A percentile compares a stretch with the other conserved stretches of the same genome.
phyloP scores from a whole-genome alignment of 2,113 vertebrate genomes.

The Orycteropus afer region DNA sequence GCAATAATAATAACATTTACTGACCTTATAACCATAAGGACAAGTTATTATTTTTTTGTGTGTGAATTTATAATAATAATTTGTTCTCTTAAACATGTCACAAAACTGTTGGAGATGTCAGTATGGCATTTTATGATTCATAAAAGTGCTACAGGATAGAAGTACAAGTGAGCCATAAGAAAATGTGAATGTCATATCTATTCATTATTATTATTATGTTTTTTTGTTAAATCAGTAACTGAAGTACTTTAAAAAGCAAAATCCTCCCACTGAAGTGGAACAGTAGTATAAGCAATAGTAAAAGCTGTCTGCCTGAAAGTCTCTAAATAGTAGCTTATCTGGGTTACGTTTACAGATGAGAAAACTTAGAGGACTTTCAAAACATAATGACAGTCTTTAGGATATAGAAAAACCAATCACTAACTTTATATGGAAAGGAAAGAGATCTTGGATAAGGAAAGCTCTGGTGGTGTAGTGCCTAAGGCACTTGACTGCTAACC shows the following conservation, averaged over 20 bases:
- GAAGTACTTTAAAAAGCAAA: conserved; percentile 59
- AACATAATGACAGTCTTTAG: no score
- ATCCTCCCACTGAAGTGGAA: conserved; percentile 41
- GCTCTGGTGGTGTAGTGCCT: no score
- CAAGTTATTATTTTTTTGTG: not conserved
- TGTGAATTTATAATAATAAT: conserved; percentile 36
- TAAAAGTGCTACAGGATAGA: conserved; percentile 13
- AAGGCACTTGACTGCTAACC: no score
- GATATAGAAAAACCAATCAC: no score
- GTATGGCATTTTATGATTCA: conserved; percentile 20
- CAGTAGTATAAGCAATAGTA: conserved; percentile 15
- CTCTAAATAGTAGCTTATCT: conserved; percentile 49
- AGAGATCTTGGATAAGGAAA: no score
- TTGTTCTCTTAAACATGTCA: conserved; percentile 43
- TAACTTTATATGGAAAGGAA: no score
- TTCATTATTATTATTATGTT: conserved; percentile 65
- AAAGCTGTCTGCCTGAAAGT: conserved; percentile 21
- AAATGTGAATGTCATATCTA: conserved; percentile 51
- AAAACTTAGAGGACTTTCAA: conserved; percentile 7
- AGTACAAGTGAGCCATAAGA: conserved; percentile 46
- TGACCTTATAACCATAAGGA: not conserved
- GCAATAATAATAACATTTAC: conserved; percentile 31
- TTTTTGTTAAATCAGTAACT: conserved; percentile 45
- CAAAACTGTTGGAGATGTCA: conserved; percentile 19
- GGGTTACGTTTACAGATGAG: not conserved